Percentiles rank a stretch among this genome's conserved stretches.
Evolutionary conservation across 2,113 vertebrate genomes (phyloP).

Genomic region (Panthera tigris): DNA sequence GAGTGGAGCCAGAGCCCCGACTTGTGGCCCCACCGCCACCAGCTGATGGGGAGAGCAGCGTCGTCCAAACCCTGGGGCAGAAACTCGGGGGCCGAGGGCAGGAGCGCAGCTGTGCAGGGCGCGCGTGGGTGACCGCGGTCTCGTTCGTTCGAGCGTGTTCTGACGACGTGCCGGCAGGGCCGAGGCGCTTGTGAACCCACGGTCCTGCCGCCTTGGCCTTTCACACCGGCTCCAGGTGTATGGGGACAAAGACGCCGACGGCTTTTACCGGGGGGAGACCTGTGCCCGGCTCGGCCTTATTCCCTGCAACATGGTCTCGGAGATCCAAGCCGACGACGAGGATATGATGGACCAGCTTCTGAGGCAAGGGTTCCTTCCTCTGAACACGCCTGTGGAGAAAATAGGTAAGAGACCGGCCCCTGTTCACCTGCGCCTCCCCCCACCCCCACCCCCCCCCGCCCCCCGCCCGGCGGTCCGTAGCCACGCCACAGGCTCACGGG

Average conservation of each 20-base stretch:
- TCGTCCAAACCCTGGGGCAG: not conserved
- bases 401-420: conserved; percentile 84
- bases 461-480: fast-evolving
- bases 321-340: conserved; percentile 96
- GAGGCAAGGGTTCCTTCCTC: conserved; percentile 96
- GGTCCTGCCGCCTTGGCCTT: fast-evolving
- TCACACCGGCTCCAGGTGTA: conserved; percentile 87
- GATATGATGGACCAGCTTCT: conserved; percentile 97
- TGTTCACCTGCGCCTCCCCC: fast-evolving
- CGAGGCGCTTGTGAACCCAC: fast-evolving
- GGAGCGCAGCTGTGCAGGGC: fast-evolving
- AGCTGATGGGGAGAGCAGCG: not conserved
- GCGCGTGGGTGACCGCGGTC: fast-evolving
- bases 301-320: conserved; percentile 99
- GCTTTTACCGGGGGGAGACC: conserved; percentile 96
- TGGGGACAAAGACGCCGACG: conserved; percentile 96
- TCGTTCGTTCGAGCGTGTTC: too few species aligned
- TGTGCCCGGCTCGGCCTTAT: conserved; percentile 93
- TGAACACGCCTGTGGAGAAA: conserved; percentile 97
- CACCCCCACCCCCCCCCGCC: fast-evolving
- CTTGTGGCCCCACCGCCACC: not conserved
- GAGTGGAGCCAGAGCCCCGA: not conserved
- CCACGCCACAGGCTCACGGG: not conserved
- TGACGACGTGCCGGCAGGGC: not conserved
- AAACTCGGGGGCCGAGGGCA: fast-evolving